Base-by-base conservation (phyloP, 2,888 invertebrate species). In the Phengaris alcon region DNA sequence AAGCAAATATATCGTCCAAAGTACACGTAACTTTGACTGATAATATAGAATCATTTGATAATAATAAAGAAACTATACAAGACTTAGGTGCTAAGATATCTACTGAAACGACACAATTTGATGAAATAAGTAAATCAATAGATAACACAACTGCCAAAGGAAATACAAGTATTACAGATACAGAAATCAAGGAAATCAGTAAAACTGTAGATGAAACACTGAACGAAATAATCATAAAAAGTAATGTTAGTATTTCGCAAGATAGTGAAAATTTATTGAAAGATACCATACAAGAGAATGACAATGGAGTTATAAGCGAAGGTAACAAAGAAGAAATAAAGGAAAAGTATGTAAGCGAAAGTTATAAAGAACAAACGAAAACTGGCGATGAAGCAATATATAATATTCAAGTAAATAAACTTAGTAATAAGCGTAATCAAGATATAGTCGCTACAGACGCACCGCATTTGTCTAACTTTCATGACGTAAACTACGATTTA, bases 401-500 rank as follows among this genome's bases (percentile, higher is more conserved):
- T 9, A 57, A 74, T 46, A 10, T 2, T 74, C 46, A 44, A 51
- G 51, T 12, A 44, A 57, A 75, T 15, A 48, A 54, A 74, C n/a
- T 55, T n/a, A 22, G 13, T 52, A 55, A 74, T 13, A 64, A 15
- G 35, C 35, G 35, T 15, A 68, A 57, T 52, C 10, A 78, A 72
- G 76, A 75, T 74, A 68, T 70, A n/a, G 77, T 78, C 75, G 77
- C 76, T 13, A 75, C 68, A 13, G 77, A 77, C 74, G 35, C 68
- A 8, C 57, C 68, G 46, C 74, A 76, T 80, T 88, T 64, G 84
- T 86, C 0, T 13, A 89, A 91, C 79, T 94, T 93, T 73, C 93
- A 93, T 74, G 86, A 94, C 3, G 88, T 94, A 78, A 88, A 93
- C 77, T 82, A 88, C 0, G 93, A 92, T 82, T 82, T 94, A 75